phyloP scores from a whole-genome alignment of 2,797 vertebrate species.

The Anisognathus igniventris region DNA sequence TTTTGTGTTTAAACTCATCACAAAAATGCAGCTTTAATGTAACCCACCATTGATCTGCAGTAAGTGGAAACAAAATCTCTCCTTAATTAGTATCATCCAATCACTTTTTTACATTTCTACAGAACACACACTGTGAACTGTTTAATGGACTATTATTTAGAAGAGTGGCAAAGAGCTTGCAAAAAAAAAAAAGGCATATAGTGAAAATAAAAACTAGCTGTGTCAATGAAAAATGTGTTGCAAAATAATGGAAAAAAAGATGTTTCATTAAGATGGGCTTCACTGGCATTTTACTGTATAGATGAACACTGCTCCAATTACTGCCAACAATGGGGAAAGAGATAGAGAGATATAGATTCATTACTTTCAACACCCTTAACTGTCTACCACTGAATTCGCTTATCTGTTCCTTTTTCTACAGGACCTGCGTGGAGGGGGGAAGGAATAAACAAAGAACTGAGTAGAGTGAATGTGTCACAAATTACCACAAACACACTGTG shows the following conservation, averaged over 20 bases:
- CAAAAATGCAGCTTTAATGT: slow-evolving; percentile 75
- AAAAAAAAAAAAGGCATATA: slow-evolving; percentile 27
- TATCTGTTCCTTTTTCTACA: slow-evolving; percentile 73
- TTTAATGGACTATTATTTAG: slow-evolving; percentile 83
- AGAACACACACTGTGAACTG: slow-evolving; percentile 78
- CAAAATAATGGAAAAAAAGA: slow-evolving; percentile 79
- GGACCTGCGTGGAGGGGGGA: slow-evolving; percentile 60
- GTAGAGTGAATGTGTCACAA: slow-evolving; percentile 77
- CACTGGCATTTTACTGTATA: slow-evolving; percentile 76
- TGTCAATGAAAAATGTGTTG: slow-evolving; percentile 79
- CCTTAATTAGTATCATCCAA: slow-evolving; percentile 88
- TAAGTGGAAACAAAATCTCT: slow-evolving; percentile 84
- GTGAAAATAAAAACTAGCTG: slow-evolving; percentile 72
- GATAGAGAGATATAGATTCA: slow-evolving; percentile 82
- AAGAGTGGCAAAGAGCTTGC: slow-evolving; percentile 71
- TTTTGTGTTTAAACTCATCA: slow-evolving; percentile 76
- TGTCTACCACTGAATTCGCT: slow-evolving; percentile 76
- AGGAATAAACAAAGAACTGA: slow-evolving; percentile 78
- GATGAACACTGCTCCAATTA: slow-evolving; percentile 84
- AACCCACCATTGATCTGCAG: slow-evolving; percentile 80
- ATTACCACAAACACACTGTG: slow-evolving; percentile 80
- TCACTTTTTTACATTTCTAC: slow-evolving; percentile 81
- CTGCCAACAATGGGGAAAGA: slow-evolving; percentile 78
- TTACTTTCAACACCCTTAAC: slow-evolving; percentile 83
- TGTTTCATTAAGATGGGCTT: slow-evolving; percentile 79